These are phyloP conservation scores for Mastomys natalensis DNA, from an alignment of 2,113 vertebrate species.

Conservation along the genomic window DNA sequence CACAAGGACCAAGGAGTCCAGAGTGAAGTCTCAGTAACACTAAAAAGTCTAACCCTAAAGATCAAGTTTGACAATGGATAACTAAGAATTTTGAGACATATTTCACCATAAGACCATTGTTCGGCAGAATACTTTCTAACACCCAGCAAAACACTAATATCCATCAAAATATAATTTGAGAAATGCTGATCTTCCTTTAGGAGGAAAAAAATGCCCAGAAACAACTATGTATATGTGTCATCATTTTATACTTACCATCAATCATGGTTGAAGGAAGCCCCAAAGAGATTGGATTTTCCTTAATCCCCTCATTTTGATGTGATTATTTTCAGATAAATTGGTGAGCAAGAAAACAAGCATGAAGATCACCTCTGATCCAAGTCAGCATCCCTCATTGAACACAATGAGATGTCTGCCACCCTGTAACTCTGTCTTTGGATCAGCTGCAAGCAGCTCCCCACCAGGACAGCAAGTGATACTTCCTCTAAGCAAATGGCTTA, in stretches of 20 bases:
- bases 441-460: not conserved
- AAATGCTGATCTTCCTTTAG: not conserved
- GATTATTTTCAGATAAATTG: slow-evolving; percentile 50
- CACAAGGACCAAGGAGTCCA: not conserved
- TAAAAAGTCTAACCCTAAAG: not conserved
- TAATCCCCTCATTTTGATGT: not conserved
- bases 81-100: slow-evolving; percentile 11
- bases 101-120: not conserved
- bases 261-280: not conserved
- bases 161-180: slow-evolving; percentile 3
- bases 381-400: not conserved
- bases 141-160: not conserved
- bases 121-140: not conserved
- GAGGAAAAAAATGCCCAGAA: not conserved
- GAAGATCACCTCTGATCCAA: not conserved
- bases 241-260: not conserved
- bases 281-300: not conserved
- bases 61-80: not conserved
- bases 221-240: not conserved
- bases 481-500: slow-evolving; percentile 14
- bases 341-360: slow-evolving; percentile 32
- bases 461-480: not conserved
- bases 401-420: not conserved
- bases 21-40: not conserved
- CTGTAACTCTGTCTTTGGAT: not conserved